Evolutionary conservation across 2,797 vertebrate species (phyloP).

Genomic region (Borostomias antarcticus): DNA sequence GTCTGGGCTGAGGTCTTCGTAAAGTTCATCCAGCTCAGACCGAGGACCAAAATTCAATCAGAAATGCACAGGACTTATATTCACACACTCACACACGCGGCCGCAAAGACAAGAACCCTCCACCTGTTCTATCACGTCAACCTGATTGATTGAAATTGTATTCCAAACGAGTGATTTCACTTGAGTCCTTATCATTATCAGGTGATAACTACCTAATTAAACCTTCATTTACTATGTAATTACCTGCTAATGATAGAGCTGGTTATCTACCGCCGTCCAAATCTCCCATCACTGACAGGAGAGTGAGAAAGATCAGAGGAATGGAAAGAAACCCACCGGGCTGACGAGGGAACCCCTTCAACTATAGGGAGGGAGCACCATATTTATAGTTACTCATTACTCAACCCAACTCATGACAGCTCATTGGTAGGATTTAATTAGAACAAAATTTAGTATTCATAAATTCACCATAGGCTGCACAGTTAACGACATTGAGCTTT

Average conservation of each 20-base stretch:
- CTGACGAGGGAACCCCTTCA: not conserved
- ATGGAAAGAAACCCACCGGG: not conserved
- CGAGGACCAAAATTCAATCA: not conserved
- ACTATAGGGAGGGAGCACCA: not conserved
- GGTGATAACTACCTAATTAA: conserved; percentile 2
- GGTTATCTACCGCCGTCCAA: not conserved
- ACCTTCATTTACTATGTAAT: not conserved
- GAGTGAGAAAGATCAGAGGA: not conserved
- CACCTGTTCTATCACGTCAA: not conserved
- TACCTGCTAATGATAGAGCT: not conserved
- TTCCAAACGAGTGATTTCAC: not conserved
- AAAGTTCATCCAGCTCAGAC: not conserved
- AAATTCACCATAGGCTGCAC: conserved; percentile 15
- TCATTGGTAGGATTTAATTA: conserved; percentile 16
- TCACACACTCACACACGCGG: not conserved
- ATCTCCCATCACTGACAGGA: not conserved
- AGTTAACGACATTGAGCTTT: conserved; percentile 13
- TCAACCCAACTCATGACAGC: conserved; percentile 6
- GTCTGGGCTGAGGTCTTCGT: not conserved
- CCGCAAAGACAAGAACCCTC: not conserved
- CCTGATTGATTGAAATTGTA: not conserved
- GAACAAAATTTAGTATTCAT: conserved; percentile 18
- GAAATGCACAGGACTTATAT: not conserved
- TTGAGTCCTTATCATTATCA: not conserved
- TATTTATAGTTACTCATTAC: conserved; percentile 5